phyloP scores from a whole-genome alignment of 1,140 invertebrate genomes.

The Drosophila nasuta region DNA sequence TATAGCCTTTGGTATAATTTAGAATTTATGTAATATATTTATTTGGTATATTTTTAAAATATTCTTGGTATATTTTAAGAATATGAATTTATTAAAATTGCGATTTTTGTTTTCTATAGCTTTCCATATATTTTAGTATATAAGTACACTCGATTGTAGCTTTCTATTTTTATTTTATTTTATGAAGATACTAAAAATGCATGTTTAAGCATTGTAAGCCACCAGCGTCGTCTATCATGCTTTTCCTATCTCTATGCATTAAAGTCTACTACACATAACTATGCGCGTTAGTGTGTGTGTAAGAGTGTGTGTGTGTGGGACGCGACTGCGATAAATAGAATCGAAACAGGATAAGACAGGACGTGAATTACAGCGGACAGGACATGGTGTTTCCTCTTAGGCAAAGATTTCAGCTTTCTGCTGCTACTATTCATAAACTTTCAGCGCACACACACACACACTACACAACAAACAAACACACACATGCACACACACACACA shows the following conservation, averaged over 20 bases:
- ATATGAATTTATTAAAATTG: too few relatives aligned
- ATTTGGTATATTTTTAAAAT: too few relatives aligned
- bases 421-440: constrained; percentile 3
- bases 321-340: constrained; percentile 3
- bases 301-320: background rate
- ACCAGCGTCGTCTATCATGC: too few relatives aligned
- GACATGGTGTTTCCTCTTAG: constrained; percentile 2
- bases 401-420: background rate
- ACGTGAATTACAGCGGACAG: constrained; percentile 3
- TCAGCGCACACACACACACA: constrained; percentile 1
- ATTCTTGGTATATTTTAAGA: too few relatives aligned
- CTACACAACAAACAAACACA: background rate
- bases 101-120: too few relatives aligned
- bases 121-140: too few relatives aligned
- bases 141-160: too few relatives aligned
- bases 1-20: too few relatives aligned
- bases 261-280: background rate
- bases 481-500: constrained; percentile 10
- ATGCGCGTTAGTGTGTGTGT: background rate
- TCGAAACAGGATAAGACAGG: constrained; percentile 3
- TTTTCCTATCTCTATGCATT: background rate
- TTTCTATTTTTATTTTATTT: too few relatives aligned
- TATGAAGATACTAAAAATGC: background rate
- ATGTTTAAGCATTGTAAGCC: background rate
- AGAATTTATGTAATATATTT: too few relatives aligned